These are phyloP conservation scores for Callinectes sapidus DNA, from an alignment of 2,888 invertebrate species.

Conservation along the genomic window DNA sequence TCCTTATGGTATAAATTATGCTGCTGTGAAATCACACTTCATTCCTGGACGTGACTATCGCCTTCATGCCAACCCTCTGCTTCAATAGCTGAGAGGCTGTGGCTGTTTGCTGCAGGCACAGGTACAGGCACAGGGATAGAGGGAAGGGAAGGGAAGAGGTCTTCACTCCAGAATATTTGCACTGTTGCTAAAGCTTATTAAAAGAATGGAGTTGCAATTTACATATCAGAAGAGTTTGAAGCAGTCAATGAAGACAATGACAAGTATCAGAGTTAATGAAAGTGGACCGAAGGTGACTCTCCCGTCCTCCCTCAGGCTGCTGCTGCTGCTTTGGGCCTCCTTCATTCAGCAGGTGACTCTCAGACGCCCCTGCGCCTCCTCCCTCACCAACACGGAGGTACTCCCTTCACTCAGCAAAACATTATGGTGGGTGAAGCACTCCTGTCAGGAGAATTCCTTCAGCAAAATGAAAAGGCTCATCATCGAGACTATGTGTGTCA, in stretches of 20 bases:
- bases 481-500: slow-evolving; percentile 63
- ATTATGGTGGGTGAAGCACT: slow-evolving; percentile 58
- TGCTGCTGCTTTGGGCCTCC: slow-evolving; percentile 60
- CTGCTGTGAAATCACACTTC: slow-evolving; percentile 9
- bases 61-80: background rate
- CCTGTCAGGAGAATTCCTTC: slow-evolving; percentile 53
- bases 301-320: slow-evolving; percentile 69
- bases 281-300: slow-evolving; percentile 63
- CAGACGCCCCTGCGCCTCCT: slow-evolving; percentile 59
- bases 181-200: slow-evolving; percentile 11
- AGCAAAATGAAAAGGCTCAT: slow-evolving; percentile 58
- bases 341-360: slow-evolving; percentile 57
- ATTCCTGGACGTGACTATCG: background rate
- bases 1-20: background rate
- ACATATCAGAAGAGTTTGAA: slow-evolving; percentile 37
- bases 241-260: slow-evolving; percentile 48
- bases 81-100: slow-evolving; percentile 7
- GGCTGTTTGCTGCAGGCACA: slow-evolving; percentile 5
- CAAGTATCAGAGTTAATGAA: slow-evolving; percentile 54
- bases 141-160: slow-evolving; percentile 39
- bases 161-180: slow-evolving; percentile 1
- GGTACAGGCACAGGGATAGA: slow-evolving; percentile 1
- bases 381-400: slow-evolving; percentile 52
- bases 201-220: slow-evolving; percentile 12
- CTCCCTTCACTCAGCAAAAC: slow-evolving; percentile 53